Evolutionary conservation across 1,140 invertebrate genomes (phyloP).

Genomic region (Drosophila nannoptera): DNA sequence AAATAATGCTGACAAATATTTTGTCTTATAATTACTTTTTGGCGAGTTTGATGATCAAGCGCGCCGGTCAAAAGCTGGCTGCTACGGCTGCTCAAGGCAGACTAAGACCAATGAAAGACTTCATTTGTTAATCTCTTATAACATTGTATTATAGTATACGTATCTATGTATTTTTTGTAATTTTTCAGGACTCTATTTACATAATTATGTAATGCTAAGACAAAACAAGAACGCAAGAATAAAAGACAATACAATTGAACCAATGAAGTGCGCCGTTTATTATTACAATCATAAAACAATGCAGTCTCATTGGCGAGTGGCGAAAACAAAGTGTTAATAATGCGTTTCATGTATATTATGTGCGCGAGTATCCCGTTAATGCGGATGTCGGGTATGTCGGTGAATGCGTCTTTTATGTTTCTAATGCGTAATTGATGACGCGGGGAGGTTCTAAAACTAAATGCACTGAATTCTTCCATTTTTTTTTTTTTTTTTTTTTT

Average conservation of each 20-base stretch:
- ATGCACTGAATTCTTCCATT: slow-evolving; percentile 29
- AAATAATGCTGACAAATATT: too few relatives aligned
- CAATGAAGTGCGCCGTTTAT: slow-evolving; percentile 11
- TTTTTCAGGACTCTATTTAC: background rate
- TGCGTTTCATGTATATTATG: background rate
- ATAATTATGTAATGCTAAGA: background rate
- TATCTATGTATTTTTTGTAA: background rate
- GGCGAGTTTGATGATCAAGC: too few relatives aligned
- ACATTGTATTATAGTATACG: background rate
- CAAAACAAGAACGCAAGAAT: background rate
- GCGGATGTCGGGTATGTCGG: background rate
- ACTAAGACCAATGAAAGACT: background rate
- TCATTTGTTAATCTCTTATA: too few relatives aligned
- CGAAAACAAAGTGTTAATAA: background rate
- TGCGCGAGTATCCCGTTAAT: background rate
- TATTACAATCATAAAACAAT: slow-evolving; percentile 28
- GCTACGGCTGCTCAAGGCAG: background rate
- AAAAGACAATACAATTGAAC: background rate
- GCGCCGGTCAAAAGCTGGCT: background rate
- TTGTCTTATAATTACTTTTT: too few relatives aligned
- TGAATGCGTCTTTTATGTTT: background rate
- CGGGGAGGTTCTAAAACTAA: slow-evolving; percentile 29
- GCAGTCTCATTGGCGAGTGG: slow-evolving; percentile 16
- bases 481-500: slow-evolving; percentile 2
- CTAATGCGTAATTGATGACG: background rate